phyloP scores from a whole-genome alignment of 2,113 vertebrate species.

The Salvelinus namaycush region DNA sequence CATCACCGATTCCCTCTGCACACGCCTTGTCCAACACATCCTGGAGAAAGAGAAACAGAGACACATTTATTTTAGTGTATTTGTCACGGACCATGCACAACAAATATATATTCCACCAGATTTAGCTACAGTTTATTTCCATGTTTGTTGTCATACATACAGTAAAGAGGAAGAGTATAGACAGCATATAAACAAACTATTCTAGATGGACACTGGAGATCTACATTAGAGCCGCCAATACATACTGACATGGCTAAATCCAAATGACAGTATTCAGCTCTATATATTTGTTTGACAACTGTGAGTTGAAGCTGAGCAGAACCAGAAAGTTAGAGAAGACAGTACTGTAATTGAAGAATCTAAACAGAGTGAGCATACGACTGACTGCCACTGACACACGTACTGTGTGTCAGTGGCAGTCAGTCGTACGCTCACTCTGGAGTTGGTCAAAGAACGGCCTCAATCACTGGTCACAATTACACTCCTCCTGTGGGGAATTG shows the following conservation, averaged over 20 bases:
- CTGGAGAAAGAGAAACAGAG: constrained; percentile 63
- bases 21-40: constrained; percentile 83
- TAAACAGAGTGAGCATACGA: constrained; percentile 42
- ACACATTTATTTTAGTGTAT: constrained; percentile 33
- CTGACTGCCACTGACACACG: constrained; percentile 39
- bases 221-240: no score
- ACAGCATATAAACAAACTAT: background rate
- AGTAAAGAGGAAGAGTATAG: constrained; percentile 34
- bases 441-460: constrained; percentile 38
- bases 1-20: constrained; percentile 82
- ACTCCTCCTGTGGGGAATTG: constrained; percentile 31
- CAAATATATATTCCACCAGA: no score
- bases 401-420: background rate
- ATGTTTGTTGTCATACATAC: background rate
- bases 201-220: no score
- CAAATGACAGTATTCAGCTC: constrained; percentile 44
- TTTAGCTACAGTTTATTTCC: no score
- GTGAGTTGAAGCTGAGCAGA: constrained; percentile 43
- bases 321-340: constrained; percentile 42
- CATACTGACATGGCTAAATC: no score
- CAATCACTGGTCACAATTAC: constrained; percentile 20
- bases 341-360: constrained; percentile 61
- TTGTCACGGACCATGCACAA: background rate
- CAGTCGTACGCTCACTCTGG: background rate
- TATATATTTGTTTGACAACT: constrained; percentile 60